These are phyloP conservation scores for Stegodyphus dumicola DNA, from an alignment of 1,140 invertebrate species.

Conservation along the genomic window DNA sequence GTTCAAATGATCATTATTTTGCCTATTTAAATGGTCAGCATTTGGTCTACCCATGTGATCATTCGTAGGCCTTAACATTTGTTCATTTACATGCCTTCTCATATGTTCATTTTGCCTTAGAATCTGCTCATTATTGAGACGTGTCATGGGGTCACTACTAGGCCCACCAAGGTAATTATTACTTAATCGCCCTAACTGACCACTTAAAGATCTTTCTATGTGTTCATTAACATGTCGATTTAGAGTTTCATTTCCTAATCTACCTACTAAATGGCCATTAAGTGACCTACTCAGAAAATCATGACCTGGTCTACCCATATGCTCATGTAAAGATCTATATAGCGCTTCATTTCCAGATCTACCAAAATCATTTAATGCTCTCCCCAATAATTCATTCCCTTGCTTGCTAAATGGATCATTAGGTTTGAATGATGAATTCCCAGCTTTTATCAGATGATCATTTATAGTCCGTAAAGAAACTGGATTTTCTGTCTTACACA, in stretches of 20 bases:
- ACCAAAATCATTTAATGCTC: constrained; percentile 50
- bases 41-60: constrained; percentile 33
- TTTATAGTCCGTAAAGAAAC: constrained; percentile 41
- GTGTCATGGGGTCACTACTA: constrained; percentile 27
- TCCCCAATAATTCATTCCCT: constrained; percentile 53
- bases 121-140: constrained; percentile 51
- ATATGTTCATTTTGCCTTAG: constrained; percentile 49
- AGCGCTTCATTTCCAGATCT: constrained; percentile 49
- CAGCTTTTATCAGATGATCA: constrained; percentile 50
- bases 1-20: constrained; percentile 19
- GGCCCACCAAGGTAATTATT: constrained; percentile 42
- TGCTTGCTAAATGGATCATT: constrained; percentile 44
- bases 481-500: constrained; percentile 45
- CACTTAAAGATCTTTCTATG: constrained; percentile 37
- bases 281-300: constrained; percentile 43
- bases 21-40: constrained; percentile 1
- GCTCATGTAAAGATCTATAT: constrained; percentile 47
- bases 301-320: constrained; percentile 57
- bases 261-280: constrained; percentile 48
- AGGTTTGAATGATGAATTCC: constrained; percentile 44
- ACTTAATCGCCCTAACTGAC: constrained; percentile 49
- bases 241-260: constrained; percentile 37
- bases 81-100: constrained; percentile 50
- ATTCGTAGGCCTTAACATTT: constrained; percentile 37
- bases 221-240: constrained; percentile 51